phyloP scores from a whole-genome alignment of 2,888 invertebrate species.

The Cinara cedri region DNA sequence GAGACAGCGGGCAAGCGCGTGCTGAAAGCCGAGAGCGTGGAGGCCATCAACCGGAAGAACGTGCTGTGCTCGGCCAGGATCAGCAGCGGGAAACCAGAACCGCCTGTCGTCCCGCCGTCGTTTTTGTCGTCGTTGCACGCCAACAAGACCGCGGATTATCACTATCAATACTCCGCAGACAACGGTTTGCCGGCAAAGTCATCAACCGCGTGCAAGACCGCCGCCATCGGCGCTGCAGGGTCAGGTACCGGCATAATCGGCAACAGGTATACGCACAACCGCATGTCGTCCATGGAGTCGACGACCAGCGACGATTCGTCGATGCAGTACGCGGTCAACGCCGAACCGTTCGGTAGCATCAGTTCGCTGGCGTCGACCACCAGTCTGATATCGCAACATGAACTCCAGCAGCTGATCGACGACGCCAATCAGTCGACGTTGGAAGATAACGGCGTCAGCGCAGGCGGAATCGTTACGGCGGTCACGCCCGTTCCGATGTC shows the following conservation, averaged over 20 bases:
- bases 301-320: slow-evolving; percentile 65
- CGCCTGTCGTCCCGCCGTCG: not conserved
- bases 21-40: slow-evolving; percentile 79
- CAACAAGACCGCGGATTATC: slow-evolving; percentile 27
- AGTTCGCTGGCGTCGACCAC: slow-evolving; percentile 68
- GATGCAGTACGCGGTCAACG: slow-evolving; percentile 62
- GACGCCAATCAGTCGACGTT: slow-evolving; percentile 73
- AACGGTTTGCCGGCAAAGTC: slow-evolving; percentile 71
- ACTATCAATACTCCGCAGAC: slow-evolving; percentile 71
- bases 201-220: not conserved
- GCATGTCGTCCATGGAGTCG: slow-evolving; percentile 67
- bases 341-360: slow-evolving; percentile 67
- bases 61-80: slow-evolving; percentile 73
- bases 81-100: slow-evolving; percentile 57
- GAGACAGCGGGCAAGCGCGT: slow-evolving; percentile 72
- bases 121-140: not conserved
- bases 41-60: slow-evolving; percentile 84
- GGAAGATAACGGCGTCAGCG: slow-evolving; percentile 64
- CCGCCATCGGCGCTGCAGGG: not conserved
- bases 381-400: slow-evolving; percentile 69
- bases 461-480: slow-evolving; percentile 47
- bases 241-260: too few relatives aligned
- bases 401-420: slow-evolving; percentile 71
- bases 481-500: slow-evolving; percentile 60
- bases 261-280: slow-evolving; percentile 48